Conservation (phyloP, 2,113 vertebrate genomes). For the Osmerus eperlanus region DNA sequence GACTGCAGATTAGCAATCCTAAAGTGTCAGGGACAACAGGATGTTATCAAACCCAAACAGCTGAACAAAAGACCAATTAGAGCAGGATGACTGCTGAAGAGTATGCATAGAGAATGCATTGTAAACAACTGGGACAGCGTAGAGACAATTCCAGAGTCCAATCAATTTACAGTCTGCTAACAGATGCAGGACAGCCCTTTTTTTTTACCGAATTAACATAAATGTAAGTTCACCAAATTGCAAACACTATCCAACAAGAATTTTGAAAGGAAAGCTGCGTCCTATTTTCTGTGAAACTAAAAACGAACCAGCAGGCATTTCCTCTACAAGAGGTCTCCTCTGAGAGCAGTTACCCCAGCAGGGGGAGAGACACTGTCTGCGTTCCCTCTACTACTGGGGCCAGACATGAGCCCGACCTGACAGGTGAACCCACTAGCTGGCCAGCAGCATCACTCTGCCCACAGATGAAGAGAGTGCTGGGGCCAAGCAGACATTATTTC, state of each 20-base stretch:
- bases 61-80: constrained; percentile 54
- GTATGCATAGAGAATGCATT: constrained; percentile 32
- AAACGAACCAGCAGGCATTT: constrained; percentile 32
- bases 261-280: neutral
- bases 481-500: too few relatives aligned
- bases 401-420: constrained; percentile 59
- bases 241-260: constrained; percentile 7
- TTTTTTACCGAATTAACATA: constrained; percentile 17
- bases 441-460: constrained; percentile 48
- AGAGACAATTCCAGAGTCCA: constrained; percentile 17
- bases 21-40: constrained; percentile 41
- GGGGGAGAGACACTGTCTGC: constrained; percentile 30
- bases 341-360: constrained; percentile 43
- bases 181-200: neutral
- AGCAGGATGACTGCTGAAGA: constrained; percentile 42
- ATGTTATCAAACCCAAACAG: constrained; percentile 53
- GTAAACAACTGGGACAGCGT: constrained; percentile 40
- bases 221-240: constrained; percentile 17
- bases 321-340: constrained; percentile 24
- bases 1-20: constrained; percentile 40
- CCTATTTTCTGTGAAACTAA: neutral
- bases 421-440: constrained; percentile 47
- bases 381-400: constrained; percentile 48
- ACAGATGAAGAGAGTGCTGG: neutral
- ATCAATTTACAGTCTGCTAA: constrained; percentile 10